Evolutionary conservation across 1,140 invertebrate genomes (phyloP).

Genomic region (Portunus trituberculatus): DNA sequence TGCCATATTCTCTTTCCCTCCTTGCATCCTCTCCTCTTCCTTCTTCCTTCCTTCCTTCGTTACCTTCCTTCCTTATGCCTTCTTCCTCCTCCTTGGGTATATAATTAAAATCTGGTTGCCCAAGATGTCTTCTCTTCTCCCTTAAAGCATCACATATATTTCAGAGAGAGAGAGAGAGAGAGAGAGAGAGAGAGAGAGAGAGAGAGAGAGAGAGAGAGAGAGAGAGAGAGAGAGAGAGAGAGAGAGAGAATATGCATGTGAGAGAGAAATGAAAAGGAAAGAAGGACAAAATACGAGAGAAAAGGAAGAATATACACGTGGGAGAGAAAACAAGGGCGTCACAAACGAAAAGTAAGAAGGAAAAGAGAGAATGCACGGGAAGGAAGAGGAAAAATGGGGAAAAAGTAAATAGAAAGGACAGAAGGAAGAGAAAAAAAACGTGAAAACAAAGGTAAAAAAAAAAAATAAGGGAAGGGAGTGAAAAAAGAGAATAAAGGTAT

Average conservation of each 20-base stretch:
- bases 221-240: not conserved
- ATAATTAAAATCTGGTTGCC: not conserved
- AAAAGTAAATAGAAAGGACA: not conserved
- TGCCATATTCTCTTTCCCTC: not conserved
- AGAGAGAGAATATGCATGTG: not conserved
- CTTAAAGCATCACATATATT: not conserved
- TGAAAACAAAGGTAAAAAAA: not conserved
- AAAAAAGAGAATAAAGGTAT: not conserved
- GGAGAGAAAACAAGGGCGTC: not conserved
- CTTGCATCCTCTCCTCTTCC: not conserved
- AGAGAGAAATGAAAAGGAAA: not conserved
- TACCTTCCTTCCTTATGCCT: too few relatives aligned
- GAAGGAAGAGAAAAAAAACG: not conserved
- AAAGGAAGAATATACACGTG: not conserved
- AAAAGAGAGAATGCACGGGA: not conserved
- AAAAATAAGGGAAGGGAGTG: not conserved
- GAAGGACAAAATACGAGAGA: not conserved
- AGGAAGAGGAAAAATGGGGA: not conserved
- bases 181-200: constrained; percentile 6
- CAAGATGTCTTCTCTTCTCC: not conserved
- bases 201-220: not conserved
- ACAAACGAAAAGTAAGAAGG: not conserved
- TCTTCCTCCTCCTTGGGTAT: not conserved
- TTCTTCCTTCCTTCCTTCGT: not conserved
- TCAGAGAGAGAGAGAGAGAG: not conserved